Base-by-base conservation (phyloP, 37 sponge, comb jelly and placozoan species). In the Lycopodina hypogea region DNA sequence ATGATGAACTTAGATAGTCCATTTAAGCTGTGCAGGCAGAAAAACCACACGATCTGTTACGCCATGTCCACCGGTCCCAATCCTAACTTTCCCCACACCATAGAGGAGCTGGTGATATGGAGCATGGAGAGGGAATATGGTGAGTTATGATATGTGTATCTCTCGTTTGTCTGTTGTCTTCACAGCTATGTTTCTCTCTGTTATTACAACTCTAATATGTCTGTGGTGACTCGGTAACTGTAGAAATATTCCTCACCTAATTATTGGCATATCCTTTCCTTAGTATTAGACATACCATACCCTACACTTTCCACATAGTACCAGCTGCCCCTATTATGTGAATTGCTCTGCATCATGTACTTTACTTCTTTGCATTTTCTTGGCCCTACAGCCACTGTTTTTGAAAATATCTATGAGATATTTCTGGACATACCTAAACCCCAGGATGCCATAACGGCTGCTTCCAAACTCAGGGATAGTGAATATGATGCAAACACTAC, bases 61-160 rank as follows among this genome's bases (percentile, higher is more conserved):
- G 72, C 53, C 19, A 76, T 76, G 83, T 72, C 87, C 18, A 38
- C 38, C 30, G 72, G 53, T 11, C 61, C 70, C 22, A 81, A 81
- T 56, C 88, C 88, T 15, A 81, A 83, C 82, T 87, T 87, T 42
- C 88, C 87, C 21, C 91, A 90, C 75, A 72, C 91, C 33, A 83
- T 86, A 24, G 91, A 90, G 58, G 91, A 90, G 63, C 70, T 81
- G 45, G 91, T 90, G 2, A 82, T 90, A 7, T 90, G 91, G 91
- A 86, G 80, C 60, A 80, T 90, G 24, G 91, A 90, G 76, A 86
- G 86, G 74, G 86, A 90, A 67, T 61, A 1, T 57, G 82, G 90
- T 85, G 17, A 26, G 89, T 62, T 60, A 6, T 60, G 15, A 15
- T 52, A 18, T 15, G 15, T 48, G 32, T 24, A 23, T 42, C 33